Percentiles rank a stretch among this genome's conserved stretches.
Conservation (phyloP, 1,140 invertebrate species). For the Glomeris maerens region DNA sequence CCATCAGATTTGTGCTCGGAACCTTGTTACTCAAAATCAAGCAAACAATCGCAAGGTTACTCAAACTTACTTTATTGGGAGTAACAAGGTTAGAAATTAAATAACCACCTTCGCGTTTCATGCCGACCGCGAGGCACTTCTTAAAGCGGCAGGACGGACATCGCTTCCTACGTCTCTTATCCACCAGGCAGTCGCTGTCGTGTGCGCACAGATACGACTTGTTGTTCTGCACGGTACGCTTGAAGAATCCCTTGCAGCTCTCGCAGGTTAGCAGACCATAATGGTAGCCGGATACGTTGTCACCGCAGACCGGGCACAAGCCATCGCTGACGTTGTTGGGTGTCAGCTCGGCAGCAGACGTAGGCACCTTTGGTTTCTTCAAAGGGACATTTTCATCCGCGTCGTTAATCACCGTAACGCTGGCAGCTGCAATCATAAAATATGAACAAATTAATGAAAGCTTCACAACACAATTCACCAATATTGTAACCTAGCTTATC, state of each 20-base stretch:
- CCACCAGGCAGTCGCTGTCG: conserved; percentile 90
- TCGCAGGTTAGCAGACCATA: conserved; percentile 98
- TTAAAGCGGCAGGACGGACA: conserved; percentile 98
- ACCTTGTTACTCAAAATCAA: no score
- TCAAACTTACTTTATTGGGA: no score
- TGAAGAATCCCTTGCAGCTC: conserved; percentile 99
- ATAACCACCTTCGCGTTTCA: conserved; percentile 99
- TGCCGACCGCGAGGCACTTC: conserved; percentile 96
- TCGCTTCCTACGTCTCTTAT: conserved; percentile 93
- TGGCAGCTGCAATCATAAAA: no score
- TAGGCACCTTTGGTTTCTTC: conserved; percentile 11
- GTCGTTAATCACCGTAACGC: background rate
- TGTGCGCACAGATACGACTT: conserved; percentile 97
- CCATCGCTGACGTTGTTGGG: conserved; percentile 87
- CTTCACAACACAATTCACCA: no score
- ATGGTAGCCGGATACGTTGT: conserved; percentile 98
- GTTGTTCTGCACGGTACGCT: conserved; percentile 98
- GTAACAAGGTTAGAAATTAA: no score
- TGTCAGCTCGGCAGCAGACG: background rate
- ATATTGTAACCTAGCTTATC: no score
- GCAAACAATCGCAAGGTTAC: no score
- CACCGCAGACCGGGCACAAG: conserved; percentile 94
- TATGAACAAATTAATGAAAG: no score
- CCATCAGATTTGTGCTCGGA: no score
- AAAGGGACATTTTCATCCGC: conserved; percentile 8